Evolutionary conservation across 2,113 vertebrate genomes (phyloP), one percentile per base, ranked within the genome.

Genomic region (Gymnocephalus cernua): DNA sequence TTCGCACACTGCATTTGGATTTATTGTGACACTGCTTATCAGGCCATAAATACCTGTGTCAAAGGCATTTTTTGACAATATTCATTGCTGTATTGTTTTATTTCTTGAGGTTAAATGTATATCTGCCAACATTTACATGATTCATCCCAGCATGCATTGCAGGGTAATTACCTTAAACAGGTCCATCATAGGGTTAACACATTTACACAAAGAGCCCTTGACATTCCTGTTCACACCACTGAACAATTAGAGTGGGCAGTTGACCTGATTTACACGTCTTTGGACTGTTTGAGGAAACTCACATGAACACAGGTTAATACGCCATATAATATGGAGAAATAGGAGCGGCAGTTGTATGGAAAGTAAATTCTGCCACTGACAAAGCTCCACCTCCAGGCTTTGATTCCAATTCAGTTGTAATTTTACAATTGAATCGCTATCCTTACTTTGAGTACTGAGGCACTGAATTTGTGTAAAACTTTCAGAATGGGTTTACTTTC

Each of bases 1-100:
- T 45, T 64, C 67, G 76, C 16, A 3, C 4, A 15, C 45, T 58
- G 8, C 15, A 53, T 73, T 54, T 48, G 2, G 62, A 45, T 77
- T 83, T 63, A 77, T 79, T 48, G 7, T 7, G 16, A 16, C 29
- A 25, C 25, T 29, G 45, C 50, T 73, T 66, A 73, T 65, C 32
- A 23, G 6, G 50, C n/a, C 21, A 77, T 79, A 79, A 64, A 77
- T 54, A 27, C 3, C 50, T 18, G 6, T 68, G 51, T 59, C 50
- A 63, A 15, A 29, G 10, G 6, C 32, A 4, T 32, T 80, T 63
- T 73, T 35, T 23, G 32, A 56, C 63, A 19, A 19, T 4, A 29
- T 6, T 59, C 1, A 35, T 29, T 41, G n/a, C 19, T 71, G 35
- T 23, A 59, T 64, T 50, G 51, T 62, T 77, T 67, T 1, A 45